These are phyloP conservation scores for Mythimna lalbum DNA, from an alignment of 2,888 invertebrate genomes.

Conservation along the genomic window DNA sequence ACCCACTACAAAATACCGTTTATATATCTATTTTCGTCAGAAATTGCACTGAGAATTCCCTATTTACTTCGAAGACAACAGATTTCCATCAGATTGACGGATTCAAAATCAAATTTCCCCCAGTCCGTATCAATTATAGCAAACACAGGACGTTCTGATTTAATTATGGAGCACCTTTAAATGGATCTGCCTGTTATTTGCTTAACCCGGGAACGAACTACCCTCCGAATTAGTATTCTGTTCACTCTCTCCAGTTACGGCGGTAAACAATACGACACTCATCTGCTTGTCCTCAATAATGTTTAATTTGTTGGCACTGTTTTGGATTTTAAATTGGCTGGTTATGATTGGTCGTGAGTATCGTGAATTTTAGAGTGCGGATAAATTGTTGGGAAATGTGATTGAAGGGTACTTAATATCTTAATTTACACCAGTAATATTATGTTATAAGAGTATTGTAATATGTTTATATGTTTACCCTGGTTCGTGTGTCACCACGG, in stretches of 20 bases:
- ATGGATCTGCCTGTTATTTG: constrained; percentile 67
- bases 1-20: constrained; percentile 2
- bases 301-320: constrained; percentile 59
- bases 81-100: constrained; percentile 39
- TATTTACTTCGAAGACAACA: constrained; percentile 21
- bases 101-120: constrained; percentile 61
- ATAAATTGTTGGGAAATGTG: not conserved
- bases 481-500: too few relatives aligned
- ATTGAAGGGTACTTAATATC: too few relatives aligned
- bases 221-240: constrained; percentile 71
- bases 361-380: constrained; percentile 1
- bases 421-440: too few relatives aligned
- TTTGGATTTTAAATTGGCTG: constrained; percentile 54
- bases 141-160: constrained; percentile 71
- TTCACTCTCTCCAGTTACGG: constrained; percentile 60
- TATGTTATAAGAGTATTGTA: too few relatives aligned
- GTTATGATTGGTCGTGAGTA: constrained; percentile 50
- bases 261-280: constrained; percentile 71
- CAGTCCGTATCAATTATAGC: constrained; percentile 59
- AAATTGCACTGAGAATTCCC: constrained; percentile 18
- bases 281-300: constrained; percentile 58
- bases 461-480: too few relatives aligned
- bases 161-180: constrained; percentile 70
- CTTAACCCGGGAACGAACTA: constrained; percentile 61
- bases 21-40: not conserved